phyloP scores from a whole-genome alignment of 2,113 vertebrate genomes.

The Nipponia nippon region DNA sequence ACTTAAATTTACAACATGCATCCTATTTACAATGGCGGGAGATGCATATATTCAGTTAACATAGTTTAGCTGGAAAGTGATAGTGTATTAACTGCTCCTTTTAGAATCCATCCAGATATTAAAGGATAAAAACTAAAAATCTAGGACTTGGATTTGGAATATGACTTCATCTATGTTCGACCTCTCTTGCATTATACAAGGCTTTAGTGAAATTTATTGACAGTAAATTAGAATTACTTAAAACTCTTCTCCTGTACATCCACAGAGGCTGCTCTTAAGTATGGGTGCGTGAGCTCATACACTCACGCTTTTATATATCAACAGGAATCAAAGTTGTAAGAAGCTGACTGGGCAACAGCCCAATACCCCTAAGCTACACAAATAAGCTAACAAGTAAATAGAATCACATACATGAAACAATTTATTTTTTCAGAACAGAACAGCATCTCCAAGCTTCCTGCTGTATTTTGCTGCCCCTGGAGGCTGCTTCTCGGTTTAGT shows the following conservation, averaged over 20 bases:
- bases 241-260: not conserved
- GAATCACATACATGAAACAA: not conserved
- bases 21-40: not conserved
- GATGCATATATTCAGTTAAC: not conserved
- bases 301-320: not conserved
- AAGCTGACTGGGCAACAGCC: not conserved
- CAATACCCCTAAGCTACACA: not conserved
- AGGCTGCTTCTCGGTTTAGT: conserved; percentile 22
- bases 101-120: not conserved
- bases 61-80: not conserved
- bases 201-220: not conserved
- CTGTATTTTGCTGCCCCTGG: conserved; percentile 61
- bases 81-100: not conserved
- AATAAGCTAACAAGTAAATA: conserved; percentile 48
- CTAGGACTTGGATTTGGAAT: not conserved
- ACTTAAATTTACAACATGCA: not conserved
- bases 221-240: not conserved
- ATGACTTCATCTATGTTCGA: not conserved
- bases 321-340: conserved; percentile 20
- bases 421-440: conserved; percentile 33
- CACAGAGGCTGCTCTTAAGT: not conserved
- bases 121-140: not conserved
- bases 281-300: not conserved
- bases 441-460: conserved; percentile 25
- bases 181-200: not conserved